A percentile compares a stretch with the other conserved stretches of the same genome.
Evolutionary conservation across 2,888 invertebrate genomes (phyloP).

Genomic region (Dicranocentrus wangi): DNA sequence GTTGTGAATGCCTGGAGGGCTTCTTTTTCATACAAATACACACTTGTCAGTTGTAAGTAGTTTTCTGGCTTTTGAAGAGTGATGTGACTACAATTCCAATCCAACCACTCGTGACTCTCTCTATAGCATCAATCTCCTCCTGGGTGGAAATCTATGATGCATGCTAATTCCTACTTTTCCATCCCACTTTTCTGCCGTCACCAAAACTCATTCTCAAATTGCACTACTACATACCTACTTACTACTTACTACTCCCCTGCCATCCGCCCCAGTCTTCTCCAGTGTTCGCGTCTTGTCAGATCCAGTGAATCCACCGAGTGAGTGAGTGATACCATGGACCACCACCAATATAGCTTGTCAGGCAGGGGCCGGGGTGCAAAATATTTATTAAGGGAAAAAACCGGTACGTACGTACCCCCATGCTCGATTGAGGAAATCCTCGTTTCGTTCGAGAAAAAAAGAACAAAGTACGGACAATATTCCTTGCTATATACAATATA

Average conservation of each 20-base stretch:
- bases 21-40: background rate
- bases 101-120: conserved; percentile 5
- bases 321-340: too few relatives aligned
- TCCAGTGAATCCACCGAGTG: background rate
- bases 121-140: too few relatives aligned
- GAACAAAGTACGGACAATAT: too few relatives aligned
- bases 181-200: background rate
- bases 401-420: too few relatives aligned
- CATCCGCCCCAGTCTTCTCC: background rate
- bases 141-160: conserved; percentile 4
- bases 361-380: too few relatives aligned
- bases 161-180: background rate
- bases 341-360: too few relatives aligned
- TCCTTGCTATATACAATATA: too few relatives aligned
- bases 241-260: too few relatives aligned
- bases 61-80: conserved; percentile 2
- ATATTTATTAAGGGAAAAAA: too few relatives aligned
- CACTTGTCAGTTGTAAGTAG: background rate
- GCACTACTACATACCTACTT: too few relatives aligned
- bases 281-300: background rate
- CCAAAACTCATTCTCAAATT: background rate
- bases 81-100: conserved; percentile 7
- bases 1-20: background rate
- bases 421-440: too few relatives aligned
- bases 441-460: too few relatives aligned